A percentile compares a stretch with the other conserved stretches of the same genome.
Conservation (phyloP, 2,113 vertebrate genomes). For the Sylvilagus bachmani region DNA sequence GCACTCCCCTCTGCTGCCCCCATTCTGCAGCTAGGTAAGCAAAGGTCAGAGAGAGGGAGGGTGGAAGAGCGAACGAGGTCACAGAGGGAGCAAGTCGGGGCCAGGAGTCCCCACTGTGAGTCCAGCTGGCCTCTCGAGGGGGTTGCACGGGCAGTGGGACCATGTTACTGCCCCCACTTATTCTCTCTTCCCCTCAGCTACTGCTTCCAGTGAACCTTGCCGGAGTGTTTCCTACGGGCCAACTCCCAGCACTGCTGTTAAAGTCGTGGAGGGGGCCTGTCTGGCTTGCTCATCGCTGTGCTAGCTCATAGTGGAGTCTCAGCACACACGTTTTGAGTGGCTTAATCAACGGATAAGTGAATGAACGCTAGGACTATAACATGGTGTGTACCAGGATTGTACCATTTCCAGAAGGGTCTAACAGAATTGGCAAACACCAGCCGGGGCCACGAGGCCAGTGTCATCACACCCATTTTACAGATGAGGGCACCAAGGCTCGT, state of each 20-base stretch:
- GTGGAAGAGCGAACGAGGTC: background rate
- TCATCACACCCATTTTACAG: background rate
- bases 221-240: fast-evolving
- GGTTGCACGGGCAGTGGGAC: too few species aligned
- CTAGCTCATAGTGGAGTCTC: fast-evolving
- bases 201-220: background rate
- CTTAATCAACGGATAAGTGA: background rate
- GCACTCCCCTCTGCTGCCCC: background rate
- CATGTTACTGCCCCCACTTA: fast-evolving
- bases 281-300: background rate
- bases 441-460: background rate
- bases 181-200: background rate
- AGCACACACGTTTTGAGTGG: background rate
- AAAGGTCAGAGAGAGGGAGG: background rate
- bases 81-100: background rate
- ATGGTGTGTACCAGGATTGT: too few species aligned
- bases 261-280: background rate
- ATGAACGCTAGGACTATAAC: fast-evolving
- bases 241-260: too few species aligned
- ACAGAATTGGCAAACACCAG: background rate
- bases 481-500: background rate
- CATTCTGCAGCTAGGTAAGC: background rate
- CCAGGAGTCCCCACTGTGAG: too few species aligned
- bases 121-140: background rate
- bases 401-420: background rate